Percentiles rank a stretch among this genome's conserved stretches.
Conservation (phyloP, 1,140 invertebrate species). For the Tetraneura akinire region DNA sequence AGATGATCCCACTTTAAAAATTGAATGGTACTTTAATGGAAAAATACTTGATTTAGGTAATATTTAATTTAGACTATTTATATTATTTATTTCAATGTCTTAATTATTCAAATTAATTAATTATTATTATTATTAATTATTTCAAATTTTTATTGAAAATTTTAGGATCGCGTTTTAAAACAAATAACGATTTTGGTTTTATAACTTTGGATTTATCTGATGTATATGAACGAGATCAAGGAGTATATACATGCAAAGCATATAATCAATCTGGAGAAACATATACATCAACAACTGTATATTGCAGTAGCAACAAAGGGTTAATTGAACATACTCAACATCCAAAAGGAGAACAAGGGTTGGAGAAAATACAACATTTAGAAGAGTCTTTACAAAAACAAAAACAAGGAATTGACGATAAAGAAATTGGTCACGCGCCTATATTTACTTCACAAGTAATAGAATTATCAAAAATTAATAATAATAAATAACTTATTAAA, state of each 20-base stretch:
- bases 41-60: slow-evolving; percentile 77
- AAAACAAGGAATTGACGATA: slow-evolving; percentile 68
- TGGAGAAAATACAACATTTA: slow-evolving; percentile 86
- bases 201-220: slow-evolving; percentile 87
- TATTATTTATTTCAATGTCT: slow-evolving; percentile 31
- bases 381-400: slow-evolving; percentile 80
- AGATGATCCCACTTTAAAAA: slow-evolving; percentile 92
- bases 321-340: slow-evolving; percentile 87
- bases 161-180: slow-evolving; percentile 73
- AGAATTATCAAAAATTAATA: background rate
- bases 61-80: background rate
- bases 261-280: slow-evolving; percentile 85
- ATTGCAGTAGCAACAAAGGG: slow-evolving; percentile 77
- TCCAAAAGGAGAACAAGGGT: slow-evolving; percentile 87
- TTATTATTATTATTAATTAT: background rate
- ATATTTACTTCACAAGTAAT: slow-evolving; percentile 77
- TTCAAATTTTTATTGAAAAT: too few relatives aligned
- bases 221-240: slow-evolving; percentile 89
- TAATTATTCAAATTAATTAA: background rate
- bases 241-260: slow-evolving; percentile 89
- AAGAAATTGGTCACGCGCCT: slow-evolving; percentile 78
- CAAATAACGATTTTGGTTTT: slow-evolving; percentile 89
- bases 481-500: too few relatives aligned
- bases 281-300: slow-evolving; percentile 86
- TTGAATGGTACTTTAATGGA: slow-evolving; percentile 93